A percentile compares a stretch with the other conserved stretches of the same genome.
phyloP scores from a whole-genome alignment of 2,113 vertebrate species.

The Lampris megalopsis region DNA sequence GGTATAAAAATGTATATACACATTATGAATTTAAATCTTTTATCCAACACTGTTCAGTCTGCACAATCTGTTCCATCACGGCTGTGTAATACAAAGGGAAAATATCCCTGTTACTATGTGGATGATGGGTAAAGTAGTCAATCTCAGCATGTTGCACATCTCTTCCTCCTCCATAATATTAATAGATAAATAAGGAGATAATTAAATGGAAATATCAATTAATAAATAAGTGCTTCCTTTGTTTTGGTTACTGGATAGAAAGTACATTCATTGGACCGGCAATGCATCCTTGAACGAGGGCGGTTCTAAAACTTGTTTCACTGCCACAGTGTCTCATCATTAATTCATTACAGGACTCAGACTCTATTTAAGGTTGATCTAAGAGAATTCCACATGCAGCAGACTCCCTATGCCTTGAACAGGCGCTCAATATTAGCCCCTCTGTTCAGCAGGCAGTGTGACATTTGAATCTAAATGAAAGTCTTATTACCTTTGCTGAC shows the following conservation, averaged over 20 bases:
- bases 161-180: too few relatives aligned
- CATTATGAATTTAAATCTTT: too few relatives aligned
- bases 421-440: constrained; percentile 22
- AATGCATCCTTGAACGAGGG: background rate
- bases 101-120: too few relatives aligned
- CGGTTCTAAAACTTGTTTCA: background rate
- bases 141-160: too few relatives aligned
- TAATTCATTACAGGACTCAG: constrained; percentile 31
- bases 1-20: too few relatives aligned
- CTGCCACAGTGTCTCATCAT: constrained; percentile 11
- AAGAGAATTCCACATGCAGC: constrained; percentile 10
- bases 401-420: constrained; percentile 3
- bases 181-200: too few relatives aligned
- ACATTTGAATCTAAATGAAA: constrained; percentile 23
- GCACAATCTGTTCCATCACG: too few relatives aligned
- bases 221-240: background rate
- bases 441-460: background rate
- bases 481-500: constrained; percentile 10
- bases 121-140: too few relatives aligned
- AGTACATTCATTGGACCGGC: background rate
- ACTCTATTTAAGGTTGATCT: constrained; percentile 20
- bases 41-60: too few relatives aligned
- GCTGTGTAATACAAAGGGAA: too few relatives aligned
- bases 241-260: background rate
- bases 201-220: too few relatives aligned